phyloP scores from a whole-genome alignment of 2,888 invertebrate species.

The Myopa testacea region DNA sequence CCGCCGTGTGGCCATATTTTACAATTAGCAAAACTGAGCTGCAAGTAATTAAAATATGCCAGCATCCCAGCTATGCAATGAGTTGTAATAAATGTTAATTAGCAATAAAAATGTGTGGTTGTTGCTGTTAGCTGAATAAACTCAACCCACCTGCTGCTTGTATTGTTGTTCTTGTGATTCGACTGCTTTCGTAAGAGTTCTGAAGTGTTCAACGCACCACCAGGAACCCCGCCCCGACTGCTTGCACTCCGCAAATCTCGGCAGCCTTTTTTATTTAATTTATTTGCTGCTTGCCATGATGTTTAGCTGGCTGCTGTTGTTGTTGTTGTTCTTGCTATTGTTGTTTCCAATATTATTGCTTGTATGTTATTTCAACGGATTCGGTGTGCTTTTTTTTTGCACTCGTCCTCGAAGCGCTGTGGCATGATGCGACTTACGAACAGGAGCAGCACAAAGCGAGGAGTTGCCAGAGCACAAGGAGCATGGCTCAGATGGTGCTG shows the following conservation, averaged over 20 bases:
- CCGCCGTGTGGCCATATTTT: conserved; percentile 30
- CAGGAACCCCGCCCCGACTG: background rate
- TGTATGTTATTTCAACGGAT: too few species aligned
- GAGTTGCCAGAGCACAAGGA: background rate
- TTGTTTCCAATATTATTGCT: background rate
- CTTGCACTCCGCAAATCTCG: background rate
- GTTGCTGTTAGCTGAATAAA: background rate
- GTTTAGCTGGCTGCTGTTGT: too few species aligned
- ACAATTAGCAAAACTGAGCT: conserved; percentile 21
- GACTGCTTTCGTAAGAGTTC: background rate
- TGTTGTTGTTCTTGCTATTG: background rate
- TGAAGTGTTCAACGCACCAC: background rate
- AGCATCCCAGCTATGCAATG: conserved; percentile 31
- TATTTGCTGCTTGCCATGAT: too few species aligned
- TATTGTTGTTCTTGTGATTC: background rate
- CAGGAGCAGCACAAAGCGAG: background rate
- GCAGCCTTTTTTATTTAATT: background rate
- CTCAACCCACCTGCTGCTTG: conserved; percentile 14
- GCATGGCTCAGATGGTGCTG: background rate
- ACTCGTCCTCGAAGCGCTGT: background rate
- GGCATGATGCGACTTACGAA: background rate
- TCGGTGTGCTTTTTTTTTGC: background rate
- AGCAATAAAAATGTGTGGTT: conserved; percentile 16
- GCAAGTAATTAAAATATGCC: conserved; percentile 33
- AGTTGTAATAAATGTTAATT: conserved; percentile 38